A percentile compares a stretch with the other conserved stretches of the same genome.
Conservation (phyloP, 2,888 invertebrate species). For the Drosophila buzzatii region DNA sequence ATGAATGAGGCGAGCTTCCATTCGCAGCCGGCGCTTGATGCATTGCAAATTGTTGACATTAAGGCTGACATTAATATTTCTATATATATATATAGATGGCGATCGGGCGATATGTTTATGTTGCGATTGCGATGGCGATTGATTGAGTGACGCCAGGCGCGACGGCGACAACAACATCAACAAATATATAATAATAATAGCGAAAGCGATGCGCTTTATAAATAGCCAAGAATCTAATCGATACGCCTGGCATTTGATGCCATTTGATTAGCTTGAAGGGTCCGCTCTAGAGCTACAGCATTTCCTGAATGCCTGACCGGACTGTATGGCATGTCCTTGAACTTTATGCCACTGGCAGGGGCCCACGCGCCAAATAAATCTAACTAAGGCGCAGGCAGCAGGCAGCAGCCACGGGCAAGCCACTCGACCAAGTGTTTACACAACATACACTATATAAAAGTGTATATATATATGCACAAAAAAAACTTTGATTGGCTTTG, state of each 20-base stretch:
- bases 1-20: constrained; percentile 36
- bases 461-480: neutral
- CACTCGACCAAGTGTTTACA: constrained; percentile 29
- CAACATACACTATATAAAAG: constrained; percentile 5
- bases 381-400: constrained; percentile 25
- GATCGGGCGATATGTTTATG: constrained; percentile 46
- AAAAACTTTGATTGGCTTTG: constrained; percentile 14
- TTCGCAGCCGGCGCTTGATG: constrained; percentile 44
- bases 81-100: constrained; percentile 9
- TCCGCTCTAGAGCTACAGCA: constrained; percentile 5
- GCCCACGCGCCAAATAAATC: constrained; percentile 57
- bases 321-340: constrained; percentile 46
- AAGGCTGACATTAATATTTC: constrained; percentile 43
- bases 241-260: constrained; percentile 60
- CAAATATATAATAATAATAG: constrained; percentile 3
- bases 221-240: constrained; percentile 65
- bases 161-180: constrained; percentile 10
- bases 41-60: constrained; percentile 74
- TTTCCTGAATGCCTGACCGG: constrained; percentile 57
- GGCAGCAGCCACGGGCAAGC: constrained; percentile 20
- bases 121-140: constrained; percentile 28
- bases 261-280: constrained; percentile 51
- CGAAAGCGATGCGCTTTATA: constrained; percentile 34
- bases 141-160: constrained; percentile 49
- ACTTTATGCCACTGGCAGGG: constrained; percentile 27